phyloP scores from a whole-genome alignment of 2,888 invertebrate genomes.

The Caenorhabditis parvicauda region DNA sequence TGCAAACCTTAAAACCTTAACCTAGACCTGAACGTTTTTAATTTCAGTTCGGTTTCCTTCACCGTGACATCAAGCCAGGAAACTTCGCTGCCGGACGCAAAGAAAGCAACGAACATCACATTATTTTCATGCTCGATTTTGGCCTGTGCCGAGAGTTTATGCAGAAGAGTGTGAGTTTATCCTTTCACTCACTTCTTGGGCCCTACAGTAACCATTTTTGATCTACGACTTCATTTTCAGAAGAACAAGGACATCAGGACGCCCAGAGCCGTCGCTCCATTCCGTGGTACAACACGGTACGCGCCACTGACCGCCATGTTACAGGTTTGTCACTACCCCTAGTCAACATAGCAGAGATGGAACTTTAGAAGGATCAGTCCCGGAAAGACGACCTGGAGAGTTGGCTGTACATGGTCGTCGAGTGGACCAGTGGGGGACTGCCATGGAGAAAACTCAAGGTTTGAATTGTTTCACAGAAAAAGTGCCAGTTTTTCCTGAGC shows the following conservation, averaged over 20 bases:
- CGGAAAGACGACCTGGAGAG: conserved; percentile 56
- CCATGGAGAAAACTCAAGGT: conserved; percentile 47
- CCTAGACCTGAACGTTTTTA: no score
- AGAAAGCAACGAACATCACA: conserved; percentile 39
- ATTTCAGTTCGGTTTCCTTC: conserved; percentile 47
- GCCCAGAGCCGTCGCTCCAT: conserved; percentile 41
- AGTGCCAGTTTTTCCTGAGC: no score
- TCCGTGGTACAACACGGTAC: conserved; percentile 54
- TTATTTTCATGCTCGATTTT: conserved; percentile 52
- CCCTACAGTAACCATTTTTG: no score
- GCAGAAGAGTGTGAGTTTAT: no score
- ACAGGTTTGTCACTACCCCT: no score
- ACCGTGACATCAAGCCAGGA: conserved; percentile 49
- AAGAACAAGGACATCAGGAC: conserved; percentile 44
- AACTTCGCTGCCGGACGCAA: conserved; percentile 47
- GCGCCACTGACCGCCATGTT: conserved; percentile 46
- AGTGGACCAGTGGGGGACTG: conserved; percentile 53
- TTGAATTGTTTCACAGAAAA: background rate
- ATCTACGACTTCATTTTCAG: no score
- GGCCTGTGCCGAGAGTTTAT: conserved; percentile 48
- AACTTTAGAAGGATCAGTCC: conserved; percentile 45
- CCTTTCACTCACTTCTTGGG: no score
- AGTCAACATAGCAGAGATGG: no score
- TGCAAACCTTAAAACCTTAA: no score
- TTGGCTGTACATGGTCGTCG: conserved; percentile 54